phyloP scores from a whole-genome alignment of 2,113 vertebrate genomes.

The Rafetus swinhoei region DNA sequence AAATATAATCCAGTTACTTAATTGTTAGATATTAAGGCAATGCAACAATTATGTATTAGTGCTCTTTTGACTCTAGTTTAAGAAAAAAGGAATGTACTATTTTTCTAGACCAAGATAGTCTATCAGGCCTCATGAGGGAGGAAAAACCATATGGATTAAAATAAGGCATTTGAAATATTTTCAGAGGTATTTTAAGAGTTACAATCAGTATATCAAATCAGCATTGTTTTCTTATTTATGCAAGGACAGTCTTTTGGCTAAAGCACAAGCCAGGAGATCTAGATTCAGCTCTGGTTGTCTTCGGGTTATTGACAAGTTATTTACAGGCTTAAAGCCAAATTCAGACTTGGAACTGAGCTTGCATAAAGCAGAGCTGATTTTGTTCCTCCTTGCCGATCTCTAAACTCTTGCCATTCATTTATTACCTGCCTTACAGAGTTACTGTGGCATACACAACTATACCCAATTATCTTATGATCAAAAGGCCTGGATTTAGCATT shows the following conservation, averaged over 20 bases:
- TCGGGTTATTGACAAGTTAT: background rate
- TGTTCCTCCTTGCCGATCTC: background rate
- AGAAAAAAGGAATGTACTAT: background rate
- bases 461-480: no score
- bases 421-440: background rate
- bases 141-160: background rate
- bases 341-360: accelerated
- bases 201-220: background rate
- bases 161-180: background rate
- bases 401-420: background rate
- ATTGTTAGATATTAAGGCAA: slow-evolving; percentile 44
- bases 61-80: background rate
- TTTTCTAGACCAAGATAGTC: background rate
- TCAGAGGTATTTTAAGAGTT: background rate
- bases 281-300: background rate
- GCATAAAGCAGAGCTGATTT: background rate
- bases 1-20: slow-evolving; percentile 28
- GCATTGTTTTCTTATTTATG: background rate
- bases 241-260: background rate
- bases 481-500: no score
- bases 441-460: no score
- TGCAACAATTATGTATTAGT: slow-evolving; percentile 24
- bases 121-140: background rate
- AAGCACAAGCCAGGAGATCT: background rate
- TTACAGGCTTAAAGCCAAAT: background rate